phyloP scores from a whole-genome alignment of 2,797 vertebrate genomes.

The Nyctibius grandis region DNA sequence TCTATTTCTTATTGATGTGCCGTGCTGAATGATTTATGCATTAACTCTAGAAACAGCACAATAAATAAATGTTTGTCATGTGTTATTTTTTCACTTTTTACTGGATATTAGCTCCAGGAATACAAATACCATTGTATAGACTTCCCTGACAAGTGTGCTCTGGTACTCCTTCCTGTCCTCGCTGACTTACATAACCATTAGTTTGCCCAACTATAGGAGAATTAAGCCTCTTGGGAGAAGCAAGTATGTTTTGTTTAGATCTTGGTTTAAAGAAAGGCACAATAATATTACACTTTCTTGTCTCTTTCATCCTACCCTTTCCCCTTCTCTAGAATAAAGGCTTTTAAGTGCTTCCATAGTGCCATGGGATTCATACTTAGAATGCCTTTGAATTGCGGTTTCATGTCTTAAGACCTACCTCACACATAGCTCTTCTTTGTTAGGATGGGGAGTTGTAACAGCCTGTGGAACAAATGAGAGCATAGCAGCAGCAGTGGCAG shows the following conservation, averaged over 20 bases:
- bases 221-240: background rate
- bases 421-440: background rate
- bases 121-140: background rate
- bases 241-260: background rate
- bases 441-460: background rate
- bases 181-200: background rate
- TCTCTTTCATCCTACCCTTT: background rate
- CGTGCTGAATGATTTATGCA: background rate
- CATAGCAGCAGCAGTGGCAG: background rate
- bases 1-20: background rate
- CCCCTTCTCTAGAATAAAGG: background rate
- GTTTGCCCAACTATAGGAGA: background rate
- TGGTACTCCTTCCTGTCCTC: background rate
- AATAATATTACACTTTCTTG: background rate
- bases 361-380: background rate
- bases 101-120: background rate
- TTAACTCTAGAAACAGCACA: background rate
- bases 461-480: background rate
- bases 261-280: background rate
- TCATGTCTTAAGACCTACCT: background rate
- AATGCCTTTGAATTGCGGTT: conserved; percentile 4
- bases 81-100: background rate
- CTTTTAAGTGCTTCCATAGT: background rate
- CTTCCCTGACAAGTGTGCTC: background rate
- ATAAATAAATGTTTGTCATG: background rate